phyloP scores from a whole-genome alignment of 64 coral and sea anemone genomes.

The Montipora cactus region DNA sequence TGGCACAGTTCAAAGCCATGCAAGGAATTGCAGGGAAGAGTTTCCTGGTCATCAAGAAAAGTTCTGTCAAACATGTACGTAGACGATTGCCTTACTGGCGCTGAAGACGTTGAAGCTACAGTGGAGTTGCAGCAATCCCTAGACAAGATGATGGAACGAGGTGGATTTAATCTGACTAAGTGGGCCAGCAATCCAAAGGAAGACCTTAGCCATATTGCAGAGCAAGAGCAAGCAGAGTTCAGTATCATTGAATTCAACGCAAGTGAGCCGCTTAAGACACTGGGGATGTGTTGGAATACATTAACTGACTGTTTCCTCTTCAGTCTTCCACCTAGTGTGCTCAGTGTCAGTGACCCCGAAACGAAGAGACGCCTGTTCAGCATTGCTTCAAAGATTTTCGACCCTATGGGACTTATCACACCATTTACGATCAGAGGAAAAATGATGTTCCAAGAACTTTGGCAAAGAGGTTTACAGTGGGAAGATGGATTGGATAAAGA shows the following conservation, averaged over 20 bases:
- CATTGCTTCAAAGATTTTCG: conserved; percentile 13
- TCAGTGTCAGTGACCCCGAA: background rate
- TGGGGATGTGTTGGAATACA: background rate
- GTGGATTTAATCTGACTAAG: too few relatives aligned
- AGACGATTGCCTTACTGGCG: too few relatives aligned
- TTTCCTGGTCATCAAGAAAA: too few relatives aligned
- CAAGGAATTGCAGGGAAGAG: background rate
- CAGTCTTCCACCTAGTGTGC: background rate
- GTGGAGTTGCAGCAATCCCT: background rate
- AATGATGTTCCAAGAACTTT: conserved; percentile 37
- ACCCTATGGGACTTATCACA: conserved; percentile 24
- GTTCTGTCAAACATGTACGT: too few relatives aligned
- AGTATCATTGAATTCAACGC: background rate
- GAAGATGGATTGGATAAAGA: conserved; percentile 20
- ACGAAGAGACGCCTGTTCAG: background rate
- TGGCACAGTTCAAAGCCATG: conserved; percentile 32
- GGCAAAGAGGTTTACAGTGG: conserved; percentile 33
- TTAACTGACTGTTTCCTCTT: background rate
- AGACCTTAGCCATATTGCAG: background rate
- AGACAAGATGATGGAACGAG: background rate
- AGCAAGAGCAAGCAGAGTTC: background rate
- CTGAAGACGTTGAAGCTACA: background rate
- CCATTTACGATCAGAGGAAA: conserved; percentile 30
- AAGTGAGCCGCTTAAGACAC: background rate
- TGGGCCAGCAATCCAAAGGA: background rate